Percentiles rank a stretch among this genome's conserved stretches.
Evolutionary conservation across 2,888 invertebrate species (phyloP).

Genomic region (Strigamia crassipes): DNA sequence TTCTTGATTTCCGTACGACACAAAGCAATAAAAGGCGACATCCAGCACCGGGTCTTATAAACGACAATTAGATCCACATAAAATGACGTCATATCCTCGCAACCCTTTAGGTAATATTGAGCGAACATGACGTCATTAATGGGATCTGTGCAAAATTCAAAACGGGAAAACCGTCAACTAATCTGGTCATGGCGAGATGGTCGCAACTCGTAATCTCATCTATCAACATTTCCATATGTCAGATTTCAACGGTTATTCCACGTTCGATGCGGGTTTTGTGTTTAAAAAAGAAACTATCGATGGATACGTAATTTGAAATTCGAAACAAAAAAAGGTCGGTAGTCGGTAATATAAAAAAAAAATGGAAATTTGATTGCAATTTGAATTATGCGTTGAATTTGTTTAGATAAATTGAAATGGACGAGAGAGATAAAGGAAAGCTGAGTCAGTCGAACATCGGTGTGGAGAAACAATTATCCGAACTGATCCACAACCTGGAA

Average conservation of each 20-base stretch:
- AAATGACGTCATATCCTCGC: no score
- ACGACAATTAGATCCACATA: no score
- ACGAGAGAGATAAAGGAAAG: neutral
- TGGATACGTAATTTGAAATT: neutral
- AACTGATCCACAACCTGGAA: constrained; percentile 60
- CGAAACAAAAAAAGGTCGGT: neutral
- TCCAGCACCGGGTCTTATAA: no score
- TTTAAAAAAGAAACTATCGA: neutral
- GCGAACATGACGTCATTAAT: no score
- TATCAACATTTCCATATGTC: neutral
- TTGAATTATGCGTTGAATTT: neutral
- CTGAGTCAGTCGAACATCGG: neutral
- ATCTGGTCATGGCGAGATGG: neutral
- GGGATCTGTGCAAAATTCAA: no score
- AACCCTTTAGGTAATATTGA: no score
- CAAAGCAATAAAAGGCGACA: no score
- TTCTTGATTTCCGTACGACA: no score
- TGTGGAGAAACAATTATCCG: constrained; percentile 59
- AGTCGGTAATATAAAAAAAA: neutral
- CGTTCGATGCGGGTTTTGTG: neutral
- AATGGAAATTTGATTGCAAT: neutral
- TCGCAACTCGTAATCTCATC: neutral
- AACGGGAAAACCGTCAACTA: neutral
- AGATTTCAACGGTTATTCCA: neutral
- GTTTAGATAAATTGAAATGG: neutral